Evolutionary conservation across 2,113 vertebrate genomes (phyloP), one percentile per base, ranked within the genome.

Genomic region (Engystomops pustulosus): DNA sequence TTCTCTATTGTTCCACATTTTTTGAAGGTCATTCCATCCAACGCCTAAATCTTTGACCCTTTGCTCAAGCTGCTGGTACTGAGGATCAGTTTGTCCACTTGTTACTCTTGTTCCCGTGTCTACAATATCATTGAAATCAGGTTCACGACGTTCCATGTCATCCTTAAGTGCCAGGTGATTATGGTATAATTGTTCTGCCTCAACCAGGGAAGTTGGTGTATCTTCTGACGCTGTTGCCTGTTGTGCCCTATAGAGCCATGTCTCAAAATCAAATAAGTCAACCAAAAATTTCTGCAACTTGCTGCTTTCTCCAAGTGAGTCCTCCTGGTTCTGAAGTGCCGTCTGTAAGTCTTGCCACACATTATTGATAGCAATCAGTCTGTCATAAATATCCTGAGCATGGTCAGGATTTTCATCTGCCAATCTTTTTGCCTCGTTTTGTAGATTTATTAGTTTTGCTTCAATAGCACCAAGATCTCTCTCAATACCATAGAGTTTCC

Each of bases 231-330:
- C 96, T 78, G 97, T 93, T 0, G 95, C 93, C 89, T 98, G 98
- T 90, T 99, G 98, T 8, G 95, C 92, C 15, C 94, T 91, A 3
- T 95, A 98, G 0, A 99, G 94, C 98, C 97, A 99, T 0, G 95
- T 93, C 88, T 98, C 96, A 89, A 99, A 99, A 87, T 98, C 94
- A 51, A 98, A 97, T 89, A 98, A 92, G 80, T 99, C 95, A 86
- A 98, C 96, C 76, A 99, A 91, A 89, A 99, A 99, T 85, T 92
- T 93, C 88, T 97, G 96, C n/a, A 99, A 91, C 88, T 98, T 97
- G 88, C 96, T 98, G 34, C 96, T 96, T 89, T 99, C 96, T 0
- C 97, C 96, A 44, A 98, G 87, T 0, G 95, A 96, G 7, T 95
- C 94, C 15, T 96, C 94, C 32, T 93, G 91, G 87, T 93, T 94